Evolutionary conservation across 2,888 invertebrate species (phyloP).

Genomic region (Parascotia fuliginaria): DNA sequence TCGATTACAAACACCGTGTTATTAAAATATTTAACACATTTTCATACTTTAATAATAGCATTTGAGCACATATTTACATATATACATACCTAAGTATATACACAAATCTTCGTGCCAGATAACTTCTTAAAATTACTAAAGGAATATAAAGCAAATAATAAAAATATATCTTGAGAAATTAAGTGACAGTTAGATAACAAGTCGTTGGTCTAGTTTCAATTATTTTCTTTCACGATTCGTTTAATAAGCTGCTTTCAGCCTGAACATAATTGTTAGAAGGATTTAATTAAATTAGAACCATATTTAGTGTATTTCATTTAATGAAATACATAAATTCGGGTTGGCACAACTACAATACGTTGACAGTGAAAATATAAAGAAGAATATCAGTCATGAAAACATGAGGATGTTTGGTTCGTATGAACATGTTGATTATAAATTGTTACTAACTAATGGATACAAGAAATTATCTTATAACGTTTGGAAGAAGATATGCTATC

Average conservation of each 20-base stretch:
- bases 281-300: constrained; percentile 41
- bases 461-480: constrained; percentile 52
- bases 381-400: constrained; percentile 69
- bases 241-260: constrained; percentile 16
- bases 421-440: constrained; percentile 46
- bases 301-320: constrained; percentile 70
- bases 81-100: constrained; percentile 33
- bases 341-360: constrained; percentile 82
- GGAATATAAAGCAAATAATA: constrained; percentile 24
- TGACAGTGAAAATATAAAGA: constrained; percentile 73
- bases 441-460: constrained; percentile 41
- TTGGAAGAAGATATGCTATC: constrained; percentile 44
- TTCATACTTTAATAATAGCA: constrained; percentile 43
- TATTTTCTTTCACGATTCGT: constrained; percentile 17
- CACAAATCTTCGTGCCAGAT: constrained; percentile 31
- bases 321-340: constrained; percentile 84
- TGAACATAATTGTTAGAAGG: constrained; percentile 26
- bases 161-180: constrained; percentile 1
- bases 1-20: constrained; percentile 22
- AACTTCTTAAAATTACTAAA: constrained; percentile 29
- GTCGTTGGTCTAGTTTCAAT: not conserved
- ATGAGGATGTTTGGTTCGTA: constrained; percentile 39
- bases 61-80: constrained; percentile 43
- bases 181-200: not conserved
- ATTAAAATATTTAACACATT: constrained; percentile 46